phyloP scores from a whole-genome alignment of 2,113 vertebrate genomes.

The Boleophthalmus pectinirostris region DNA sequence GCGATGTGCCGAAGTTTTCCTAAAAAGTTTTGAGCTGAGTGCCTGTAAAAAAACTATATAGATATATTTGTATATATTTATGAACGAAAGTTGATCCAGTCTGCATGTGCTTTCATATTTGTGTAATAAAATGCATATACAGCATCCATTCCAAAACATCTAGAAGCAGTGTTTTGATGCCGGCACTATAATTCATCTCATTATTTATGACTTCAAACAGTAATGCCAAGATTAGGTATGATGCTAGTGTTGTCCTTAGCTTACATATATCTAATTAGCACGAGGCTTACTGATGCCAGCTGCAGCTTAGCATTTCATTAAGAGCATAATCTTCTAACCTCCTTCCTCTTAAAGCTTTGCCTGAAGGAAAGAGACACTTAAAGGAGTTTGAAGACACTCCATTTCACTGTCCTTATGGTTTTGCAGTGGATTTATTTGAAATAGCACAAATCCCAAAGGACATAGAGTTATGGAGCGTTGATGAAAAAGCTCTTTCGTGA shows the following conservation, averaged over 20 bases:
- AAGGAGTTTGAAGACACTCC: background rate
- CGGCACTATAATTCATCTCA: background rate
- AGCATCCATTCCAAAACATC: background rate
- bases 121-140: background rate
- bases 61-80: background rate
- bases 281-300: background rate
- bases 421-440: background rate
- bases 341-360: background rate
- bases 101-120: background rate
- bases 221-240: background rate
- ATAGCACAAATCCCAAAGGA: background rate
- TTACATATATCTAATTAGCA: slow-evolving; percentile 21
- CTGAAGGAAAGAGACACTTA: background rate
- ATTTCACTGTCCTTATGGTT: background rate
- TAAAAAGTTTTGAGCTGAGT: background rate
- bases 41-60: background rate
- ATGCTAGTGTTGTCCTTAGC: slow-evolving; percentile 14
- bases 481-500: too few species aligned
- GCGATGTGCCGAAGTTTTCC: background rate
- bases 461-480: background rate
- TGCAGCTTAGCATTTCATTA: slow-evolving; percentile 13
- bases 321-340: slow-evolving; percentile 7
- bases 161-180: background rate
- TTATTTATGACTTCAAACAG: background rate
- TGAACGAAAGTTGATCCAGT: background rate